These are phyloP conservation scores for Archegozetes longisetosus DNA, from an alignment of 1,140 invertebrate genomes.

Conservation along the genomic window DNA sequence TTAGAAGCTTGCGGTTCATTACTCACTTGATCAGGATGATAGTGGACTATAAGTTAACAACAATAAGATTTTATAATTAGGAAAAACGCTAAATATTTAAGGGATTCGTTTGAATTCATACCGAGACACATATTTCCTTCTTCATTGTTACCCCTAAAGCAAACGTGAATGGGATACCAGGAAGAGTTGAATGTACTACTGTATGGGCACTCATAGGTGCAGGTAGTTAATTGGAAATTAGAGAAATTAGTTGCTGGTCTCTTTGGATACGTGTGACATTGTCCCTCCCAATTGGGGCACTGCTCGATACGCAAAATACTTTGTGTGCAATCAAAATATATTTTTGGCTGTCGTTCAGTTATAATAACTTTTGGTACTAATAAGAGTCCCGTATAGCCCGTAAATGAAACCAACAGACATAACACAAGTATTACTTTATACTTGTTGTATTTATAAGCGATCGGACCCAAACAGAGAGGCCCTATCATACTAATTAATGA, in stretches of 20 bases:
- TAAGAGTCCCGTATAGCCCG: conserved; percentile 19
- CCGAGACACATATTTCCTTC: conserved; percentile 15
- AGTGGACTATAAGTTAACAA: not conserved
- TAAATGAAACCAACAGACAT: conserved; percentile 14
- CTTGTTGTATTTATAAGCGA: conserved; percentile 18
- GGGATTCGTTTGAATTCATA: conserved; percentile 13
- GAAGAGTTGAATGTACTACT: conserved; percentile 1
- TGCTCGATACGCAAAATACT: conserved; percentile 19
- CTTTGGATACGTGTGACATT: conserved; percentile 17
- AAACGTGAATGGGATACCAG: conserved; percentile 20
- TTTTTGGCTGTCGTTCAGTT: conserved; percentile 12
- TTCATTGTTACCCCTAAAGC: conserved; percentile 16
- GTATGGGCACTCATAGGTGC: conserved; percentile 20
- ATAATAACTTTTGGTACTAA: conserved; percentile 21
- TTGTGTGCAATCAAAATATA: conserved; percentile 21
- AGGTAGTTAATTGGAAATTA: conserved; percentile 18
- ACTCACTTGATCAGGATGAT: not conserved
- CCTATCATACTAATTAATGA: conserved; percentile 20
- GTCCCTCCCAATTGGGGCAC: conserved; percentile 21
- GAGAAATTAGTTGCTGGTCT: conserved; percentile 15
- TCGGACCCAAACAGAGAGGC: conserved; percentile 18
- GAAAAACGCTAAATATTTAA: not conserved
- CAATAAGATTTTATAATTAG: too few species aligned
- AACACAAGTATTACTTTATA: conserved; percentile 18
- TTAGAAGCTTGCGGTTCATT: not conserved